Evolutionary conservation across 2,113 vertebrate species (phyloP).

Genomic region (Poeciliopsis occidentalis): DNA sequence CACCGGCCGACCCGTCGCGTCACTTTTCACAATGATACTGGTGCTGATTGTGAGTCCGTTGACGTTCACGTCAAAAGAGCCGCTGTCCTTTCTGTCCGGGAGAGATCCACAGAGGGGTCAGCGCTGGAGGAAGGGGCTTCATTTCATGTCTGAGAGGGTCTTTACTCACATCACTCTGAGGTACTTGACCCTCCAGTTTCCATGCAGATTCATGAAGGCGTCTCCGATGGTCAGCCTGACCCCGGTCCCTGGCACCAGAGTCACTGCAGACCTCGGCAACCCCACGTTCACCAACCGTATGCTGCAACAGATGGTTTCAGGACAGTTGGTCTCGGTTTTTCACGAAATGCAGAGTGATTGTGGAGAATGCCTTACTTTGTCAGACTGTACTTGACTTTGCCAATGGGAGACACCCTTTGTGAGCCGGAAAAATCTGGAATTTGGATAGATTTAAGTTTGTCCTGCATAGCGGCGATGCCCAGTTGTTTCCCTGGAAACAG

Average conservation of each 20-base stretch:
- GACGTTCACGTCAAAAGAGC: conserved; percentile 76
- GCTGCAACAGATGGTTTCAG: conserved; percentile 44
- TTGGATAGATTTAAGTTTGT: conserved; percentile 68
- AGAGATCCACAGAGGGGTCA: neutral
- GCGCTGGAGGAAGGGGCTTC: neutral
- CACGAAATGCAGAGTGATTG: neutral
- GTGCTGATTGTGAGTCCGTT: conserved; percentile 57
- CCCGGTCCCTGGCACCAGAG: conserved; percentile 68
- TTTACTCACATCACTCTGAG: conserved; percentile 71
- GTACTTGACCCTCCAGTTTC: conserved; percentile 80
- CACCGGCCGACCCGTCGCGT: conserved; percentile 70
- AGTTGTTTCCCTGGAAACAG: conserved; percentile 66
- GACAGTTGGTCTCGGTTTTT: neutral
- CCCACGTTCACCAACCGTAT: conserved; percentile 67
- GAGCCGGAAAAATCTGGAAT: conserved; percentile 76
- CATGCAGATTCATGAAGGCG: conserved; percentile 71
- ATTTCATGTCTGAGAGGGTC: fast-evolving
- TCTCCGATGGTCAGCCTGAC: conserved; percentile 70
- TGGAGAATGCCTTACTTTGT: conserved; percentile 65
- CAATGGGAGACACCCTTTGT: conserved; percentile 62
- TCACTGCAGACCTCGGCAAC: conserved; percentile 67
- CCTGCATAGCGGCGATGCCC: conserved; percentile 66
- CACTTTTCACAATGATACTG: conserved; percentile 61
- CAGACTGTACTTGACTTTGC: conserved; percentile 77
- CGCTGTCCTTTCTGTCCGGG: conserved; percentile 70